A percentile compares a stretch with the other conserved stretches of the same genome.
Evolutionary conservation across 2,113 vertebrate species (phyloP).

Genomic region (Archilochus colubris): DNA sequence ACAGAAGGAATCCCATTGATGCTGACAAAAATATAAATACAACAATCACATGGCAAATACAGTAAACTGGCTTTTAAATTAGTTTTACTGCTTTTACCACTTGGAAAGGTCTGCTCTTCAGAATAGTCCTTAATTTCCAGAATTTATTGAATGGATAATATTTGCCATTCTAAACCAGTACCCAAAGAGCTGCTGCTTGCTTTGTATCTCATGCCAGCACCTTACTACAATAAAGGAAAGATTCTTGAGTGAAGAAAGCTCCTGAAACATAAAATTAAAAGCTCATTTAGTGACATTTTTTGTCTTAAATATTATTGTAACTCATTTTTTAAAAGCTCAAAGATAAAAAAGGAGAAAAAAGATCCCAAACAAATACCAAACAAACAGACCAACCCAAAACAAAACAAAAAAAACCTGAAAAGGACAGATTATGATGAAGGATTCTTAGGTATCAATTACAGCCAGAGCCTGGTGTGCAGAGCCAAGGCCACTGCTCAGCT

Average conservation of each 20-base stretch:
- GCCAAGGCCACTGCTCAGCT: no score
- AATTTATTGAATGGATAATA: neutral
- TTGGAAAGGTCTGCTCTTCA: neutral
- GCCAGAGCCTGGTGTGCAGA: no score
- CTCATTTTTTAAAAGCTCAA: neutral
- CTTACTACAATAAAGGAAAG: neutral
- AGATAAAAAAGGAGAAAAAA: neutral
- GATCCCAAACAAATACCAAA: no score
- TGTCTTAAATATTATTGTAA: neutral
- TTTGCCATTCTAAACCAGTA: neutral
- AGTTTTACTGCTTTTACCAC: neutral
- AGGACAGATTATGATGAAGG: accelerated
- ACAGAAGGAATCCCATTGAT: neutral
- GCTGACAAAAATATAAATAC: neutral
- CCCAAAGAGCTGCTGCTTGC: neutral
- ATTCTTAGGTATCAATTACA: no score
- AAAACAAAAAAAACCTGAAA: neutral
- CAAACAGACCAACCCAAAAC: no score
- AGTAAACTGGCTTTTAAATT: neutral
- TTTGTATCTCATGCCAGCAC: neutral
- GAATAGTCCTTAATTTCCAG: neutral
- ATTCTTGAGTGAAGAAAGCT: neutral
- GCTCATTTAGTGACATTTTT: neutral
- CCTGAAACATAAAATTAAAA: neutral
- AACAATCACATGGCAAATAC: neutral